Evolutionary conservation across 2,113 vertebrate species (phyloP), one percentile per base, ranked within the genome.

Genomic region (Cnemophilus loriae): DNA sequence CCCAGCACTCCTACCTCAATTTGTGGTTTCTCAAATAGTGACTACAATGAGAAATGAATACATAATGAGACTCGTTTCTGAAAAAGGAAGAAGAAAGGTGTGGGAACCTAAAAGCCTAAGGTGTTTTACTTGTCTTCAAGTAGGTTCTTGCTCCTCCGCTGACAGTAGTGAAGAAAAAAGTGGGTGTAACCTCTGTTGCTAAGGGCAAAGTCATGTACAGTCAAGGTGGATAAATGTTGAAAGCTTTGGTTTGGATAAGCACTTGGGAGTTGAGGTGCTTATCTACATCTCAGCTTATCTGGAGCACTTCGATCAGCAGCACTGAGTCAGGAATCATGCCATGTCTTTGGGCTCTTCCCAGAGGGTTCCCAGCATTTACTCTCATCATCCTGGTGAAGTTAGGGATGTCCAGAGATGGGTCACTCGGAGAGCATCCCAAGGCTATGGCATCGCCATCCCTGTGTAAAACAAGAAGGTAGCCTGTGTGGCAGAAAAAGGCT

Each of bases 131-230:
- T 68, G 68, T 56, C 86, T 94, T 96, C 95, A 87, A 94, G 95
- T 94, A 96, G 76, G 37, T 95, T 96, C 95, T 96, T 95, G 92
- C 96, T 94, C 41, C 86, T 95, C 53, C 1, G 5, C 80, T 94
- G 90, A 88, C 92, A 95, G 46, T 46, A 24, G 47, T 81, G 88
- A 59, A 94, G 70, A 92, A 94, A 93, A 79, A 95, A 86, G 79
- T 84, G 85, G 85, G 96, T 88, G 96, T 91, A 71, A 94, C 81
- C 95, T 90, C 76, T 1, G 6, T 96, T 84, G 95, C 96, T 97
- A 92, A 81, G 59, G 94, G 95, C 94, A 92, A 95, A 95, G 84
- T 95, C 89, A 93, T 71, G 91, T 94, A 94, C 76, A 96, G 90
- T 84, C 93, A 97, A 78, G 88, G 86, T 86, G 69, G 65, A 90